Base-by-base conservation (phyloP, 2,797 vertebrate species). In the Hoplostethus atlanticus region DNA sequence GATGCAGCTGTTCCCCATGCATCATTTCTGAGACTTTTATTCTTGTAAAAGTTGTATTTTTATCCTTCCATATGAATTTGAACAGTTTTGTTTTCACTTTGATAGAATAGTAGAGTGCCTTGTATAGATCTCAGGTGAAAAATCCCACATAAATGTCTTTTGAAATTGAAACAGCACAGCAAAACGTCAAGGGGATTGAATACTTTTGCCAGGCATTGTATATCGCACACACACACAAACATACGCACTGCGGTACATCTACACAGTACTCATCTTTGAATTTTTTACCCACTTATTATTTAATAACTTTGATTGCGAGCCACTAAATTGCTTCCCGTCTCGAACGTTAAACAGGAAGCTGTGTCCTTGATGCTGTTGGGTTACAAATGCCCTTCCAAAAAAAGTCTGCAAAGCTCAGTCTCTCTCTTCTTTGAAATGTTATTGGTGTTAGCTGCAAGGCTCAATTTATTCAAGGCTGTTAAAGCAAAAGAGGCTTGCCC, bases 401-500 rank as follows among this genome's bases (percentile, higher is more conserved):
- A 66, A 17, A 50, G 31, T 56, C 64, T 28, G 38, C 66, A 78
- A 74, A 60, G 52, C 70, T 73, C 42, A 6, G 44, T 71, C 55
- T 57, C 38, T 64, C 68, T 47, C 58, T 65, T 79, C 30, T 81
- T 63, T 80, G 58, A 89, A 85, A 68, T 82, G 42, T 81, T 81
- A 65, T 67, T 68, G 61, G 55, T 7, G 1, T 51, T 73, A n/a
- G 79, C 75, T 81, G 54, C 51, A 63, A 59, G 79, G 69, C 36
- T 81, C 71, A 58, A 85, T 80, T 87, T 78, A 80, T 85, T 73
- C 57, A 78, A 68, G 63, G 48, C 62, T 68, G 72, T 65, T 64
- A 79, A 73, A 75, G 13, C 70, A 60, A 66, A 15, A 44, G 15
- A 13, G 57, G 28, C 40, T 84, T 79, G n/a, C 63, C 55, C 68